These are phyloP conservation scores for Colistium nudipinnis DNA, from an alignment of 2,113 vertebrate species.

Conservation along the genomic window DNA sequence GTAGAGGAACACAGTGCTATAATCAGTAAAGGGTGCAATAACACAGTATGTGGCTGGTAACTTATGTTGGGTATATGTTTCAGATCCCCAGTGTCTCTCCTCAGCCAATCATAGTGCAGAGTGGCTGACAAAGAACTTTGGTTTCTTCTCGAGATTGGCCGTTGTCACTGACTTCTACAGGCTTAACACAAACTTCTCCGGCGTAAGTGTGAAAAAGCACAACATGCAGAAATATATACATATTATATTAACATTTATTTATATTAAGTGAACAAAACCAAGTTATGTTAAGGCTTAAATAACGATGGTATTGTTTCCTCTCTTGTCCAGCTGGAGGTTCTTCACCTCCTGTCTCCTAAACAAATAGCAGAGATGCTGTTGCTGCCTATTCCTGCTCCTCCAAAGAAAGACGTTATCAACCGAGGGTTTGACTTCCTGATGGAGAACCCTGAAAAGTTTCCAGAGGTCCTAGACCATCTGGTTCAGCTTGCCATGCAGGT, in stretches of 20 bases:
- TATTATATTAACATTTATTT: too few relatives aligned
- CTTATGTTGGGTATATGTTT: not conserved
- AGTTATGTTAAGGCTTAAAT: too few relatives aligned
- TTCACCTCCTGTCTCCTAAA: constrained; percentile 56
- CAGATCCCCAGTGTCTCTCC: constrained; percentile 57
- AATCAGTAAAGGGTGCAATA: not conserved
- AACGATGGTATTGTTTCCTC: not conserved
- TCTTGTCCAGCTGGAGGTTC: constrained; percentile 58
- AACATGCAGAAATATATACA: not conserved
- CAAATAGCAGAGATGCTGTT: constrained; percentile 73
- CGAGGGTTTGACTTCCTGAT: constrained; percentile 71
- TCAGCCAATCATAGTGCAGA: constrained; percentile 54
- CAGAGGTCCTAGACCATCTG: constrained; percentile 46
- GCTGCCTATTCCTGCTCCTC: constrained; percentile 51
- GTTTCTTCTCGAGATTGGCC: constrained; percentile 58
- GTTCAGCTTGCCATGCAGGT: constrained; percentile 46
- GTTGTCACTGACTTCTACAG: constrained; percentile 56
- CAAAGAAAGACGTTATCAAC: constrained; percentile 62
- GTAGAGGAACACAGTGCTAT: too few relatives aligned
- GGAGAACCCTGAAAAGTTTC: constrained; percentile 36
- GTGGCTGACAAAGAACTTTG: constrained; percentile 69
- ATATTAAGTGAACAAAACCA: too few relatives aligned
- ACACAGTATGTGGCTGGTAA: not conserved
- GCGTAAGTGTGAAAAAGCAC: constrained; percentile 47
- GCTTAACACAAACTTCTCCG: constrained; percentile 65